A percentile compares a stretch with the other conserved stretches of the same genome.
These are phyloP conservation scores for Isaurus tuberculatus DNA, from an alignment of 92 coral and sea anemone species.

Conservation along the genomic window DNA sequence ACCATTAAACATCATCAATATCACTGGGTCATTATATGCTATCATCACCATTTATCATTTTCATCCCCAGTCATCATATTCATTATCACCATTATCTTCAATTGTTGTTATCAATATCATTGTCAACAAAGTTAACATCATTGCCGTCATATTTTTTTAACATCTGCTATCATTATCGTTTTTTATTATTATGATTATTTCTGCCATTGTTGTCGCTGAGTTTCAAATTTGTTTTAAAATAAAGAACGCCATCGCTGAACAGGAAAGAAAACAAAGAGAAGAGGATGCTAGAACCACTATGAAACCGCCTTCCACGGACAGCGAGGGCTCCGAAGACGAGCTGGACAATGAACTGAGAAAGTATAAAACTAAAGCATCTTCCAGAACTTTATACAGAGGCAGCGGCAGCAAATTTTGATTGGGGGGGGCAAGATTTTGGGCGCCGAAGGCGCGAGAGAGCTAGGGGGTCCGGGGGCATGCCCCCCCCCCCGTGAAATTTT, in stretches of 20 bases:
- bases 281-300: conserved; percentile 83
- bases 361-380: conserved; percentile 4
- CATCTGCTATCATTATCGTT: too few species aligned
- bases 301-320: conserved; percentile 85
- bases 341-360: conserved; percentile 74
- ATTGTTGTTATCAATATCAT: not conserved
- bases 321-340: conserved; percentile 80
- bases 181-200: too few species aligned
- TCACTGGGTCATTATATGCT: too few species aligned
- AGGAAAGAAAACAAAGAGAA: conserved; percentile 73
- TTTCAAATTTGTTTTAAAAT: not conserved
- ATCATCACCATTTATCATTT: not conserved
- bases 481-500: too few species aligned
- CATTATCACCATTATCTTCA: not conserved
- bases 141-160: too few species aligned
- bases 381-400: not conserved
- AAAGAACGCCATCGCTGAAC: conserved; percentile 82
- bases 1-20: too few species aligned
- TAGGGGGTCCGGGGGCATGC: too few species aligned
- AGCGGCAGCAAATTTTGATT: too few species aligned
- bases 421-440: too few species aligned
- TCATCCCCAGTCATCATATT: not conserved
- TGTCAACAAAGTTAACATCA: not conserved
- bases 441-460: too few species aligned
- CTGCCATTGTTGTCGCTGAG: not conserved